These are phyloP conservation scores for Anser cygnoides DNA, from an alignment of 2,113 vertebrate species.

Conservation along the genomic window DNA sequence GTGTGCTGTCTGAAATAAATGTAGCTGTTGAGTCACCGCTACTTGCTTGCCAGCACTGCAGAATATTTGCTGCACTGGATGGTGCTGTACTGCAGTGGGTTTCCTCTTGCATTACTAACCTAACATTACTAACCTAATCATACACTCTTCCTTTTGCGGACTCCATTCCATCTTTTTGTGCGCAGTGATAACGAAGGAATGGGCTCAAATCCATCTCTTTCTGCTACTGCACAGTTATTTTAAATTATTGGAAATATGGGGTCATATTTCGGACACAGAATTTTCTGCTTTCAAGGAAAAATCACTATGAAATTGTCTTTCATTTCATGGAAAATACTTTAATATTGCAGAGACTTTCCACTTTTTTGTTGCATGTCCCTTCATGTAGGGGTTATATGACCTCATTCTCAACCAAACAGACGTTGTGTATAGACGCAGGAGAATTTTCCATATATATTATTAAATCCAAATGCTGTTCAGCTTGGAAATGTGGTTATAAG, in stretches of 20 bases:
- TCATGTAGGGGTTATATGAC: not conserved
- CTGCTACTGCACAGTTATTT: not conserved
- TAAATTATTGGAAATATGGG: not conserved
- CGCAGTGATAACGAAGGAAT: not conserved
- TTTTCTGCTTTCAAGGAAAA: not conserved
- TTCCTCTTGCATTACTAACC: conserved; percentile 1
- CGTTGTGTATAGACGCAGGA: not conserved
- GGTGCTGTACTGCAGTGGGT: not conserved
- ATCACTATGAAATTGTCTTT: not conserved
- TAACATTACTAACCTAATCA: not conserved
- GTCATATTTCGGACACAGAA: not conserved
- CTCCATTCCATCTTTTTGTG: not conserved
- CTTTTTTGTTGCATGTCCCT: not conserved
- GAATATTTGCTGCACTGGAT: conserved; percentile 26
- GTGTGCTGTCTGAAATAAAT: not conserved
- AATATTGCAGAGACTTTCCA: not conserved
- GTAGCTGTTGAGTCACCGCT: conserved; percentile 52
- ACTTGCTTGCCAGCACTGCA: conserved; percentile 49
- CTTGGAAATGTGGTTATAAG: not conserved
- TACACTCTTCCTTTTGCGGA: not conserved
- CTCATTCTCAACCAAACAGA: not conserved
- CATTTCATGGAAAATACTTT: not conserved
- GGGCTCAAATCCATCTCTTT: not conserved
- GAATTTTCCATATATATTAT: not conserved
- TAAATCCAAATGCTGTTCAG: not conserved